Conservation (phyloP, 2,888 invertebrate species). For the Apodemia hepburni region DNA sequence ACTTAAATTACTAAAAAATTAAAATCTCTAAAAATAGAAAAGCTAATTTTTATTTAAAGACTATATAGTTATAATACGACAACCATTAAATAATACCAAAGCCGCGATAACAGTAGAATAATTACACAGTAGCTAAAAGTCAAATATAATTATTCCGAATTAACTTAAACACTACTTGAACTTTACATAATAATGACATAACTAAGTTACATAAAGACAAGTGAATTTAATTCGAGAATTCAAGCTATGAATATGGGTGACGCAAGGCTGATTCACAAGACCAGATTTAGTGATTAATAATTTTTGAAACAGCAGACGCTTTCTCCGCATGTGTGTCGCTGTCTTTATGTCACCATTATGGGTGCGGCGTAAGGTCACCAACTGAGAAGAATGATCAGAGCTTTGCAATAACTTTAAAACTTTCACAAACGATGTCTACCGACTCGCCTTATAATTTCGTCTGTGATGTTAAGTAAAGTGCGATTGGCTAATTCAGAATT, state of each 20-base stretch:
- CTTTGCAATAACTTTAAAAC: conserved; percentile 1
- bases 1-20: too few relatives aligned
- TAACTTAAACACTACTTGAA: neutral
- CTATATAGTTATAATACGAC: too few relatives aligned
- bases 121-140: neutral
- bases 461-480: neutral
- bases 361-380: conserved; percentile 5
- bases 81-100: too few relatives aligned
- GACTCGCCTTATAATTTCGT: neutral
- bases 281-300: conserved; percentile 13
- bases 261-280: conserved; percentile 10
- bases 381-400: neutral
- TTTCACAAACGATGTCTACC: neutral
- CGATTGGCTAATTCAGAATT: too few relatives aligned
- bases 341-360: neutral
- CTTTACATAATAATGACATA: conserved; percentile 11
- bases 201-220: conserved; percentile 12
- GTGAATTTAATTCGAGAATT: conserved; percentile 9
- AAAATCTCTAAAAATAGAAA: too few relatives aligned
- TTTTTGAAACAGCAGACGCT: conserved; percentile 9
- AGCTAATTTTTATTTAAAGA: too few relatives aligned
- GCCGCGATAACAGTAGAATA: neutral
- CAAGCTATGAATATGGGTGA: neutral
- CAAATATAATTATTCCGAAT: neutral
- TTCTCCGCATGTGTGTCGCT: conserved; percentile 12